Evolutionary conservation across 1,140 invertebrate species (phyloP).

Genomic region (Euglossa dilemma): DNA sequence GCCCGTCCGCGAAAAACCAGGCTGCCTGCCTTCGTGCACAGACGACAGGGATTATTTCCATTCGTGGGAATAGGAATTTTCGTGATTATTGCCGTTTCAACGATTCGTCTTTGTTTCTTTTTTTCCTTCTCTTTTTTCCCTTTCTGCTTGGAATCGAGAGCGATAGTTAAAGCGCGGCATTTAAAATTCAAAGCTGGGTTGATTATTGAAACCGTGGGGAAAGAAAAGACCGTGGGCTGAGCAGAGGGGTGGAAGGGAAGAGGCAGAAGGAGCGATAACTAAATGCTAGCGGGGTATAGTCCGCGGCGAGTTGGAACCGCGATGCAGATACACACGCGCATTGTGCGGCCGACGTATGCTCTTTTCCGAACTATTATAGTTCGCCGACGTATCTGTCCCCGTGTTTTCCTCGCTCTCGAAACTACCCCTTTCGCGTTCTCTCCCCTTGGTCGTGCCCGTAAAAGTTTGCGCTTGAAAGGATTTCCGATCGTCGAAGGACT

Average conservation of each 20-base stretch:
- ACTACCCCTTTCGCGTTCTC: constrained; percentile 15
- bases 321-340: constrained; percentile 25
- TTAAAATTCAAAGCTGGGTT: background rate
- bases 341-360: constrained; percentile 56
- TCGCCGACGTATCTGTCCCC: constrained; percentile 29
- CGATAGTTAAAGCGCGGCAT: background rate
- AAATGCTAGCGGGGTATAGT: constrained; percentile 38
- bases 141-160: too few species aligned
- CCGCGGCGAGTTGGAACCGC: constrained; percentile 6
- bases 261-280: constrained; percentile 24
- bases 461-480: constrained; percentile 22
- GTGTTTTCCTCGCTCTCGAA: constrained; percentile 25
- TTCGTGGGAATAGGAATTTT: background rate
- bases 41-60: constrained; percentile 33
- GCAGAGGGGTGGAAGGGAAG: background rate
- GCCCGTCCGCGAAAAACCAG: constrained; percentile 50
- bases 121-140: too few species aligned
- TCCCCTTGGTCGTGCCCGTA: background rate
- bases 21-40: background rate
- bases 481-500: constrained; percentile 6
- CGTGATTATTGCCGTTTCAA: too few species aligned
- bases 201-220: background rate
- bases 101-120: too few species aligned
- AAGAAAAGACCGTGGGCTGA: background rate
- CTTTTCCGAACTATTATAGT: constrained; percentile 54